Evolutionary conservation across 2,113 vertebrate genomes (phyloP), one percentile per base, ranked within the genome.

Genomic region (Erythrocercus mccallii): DNA sequence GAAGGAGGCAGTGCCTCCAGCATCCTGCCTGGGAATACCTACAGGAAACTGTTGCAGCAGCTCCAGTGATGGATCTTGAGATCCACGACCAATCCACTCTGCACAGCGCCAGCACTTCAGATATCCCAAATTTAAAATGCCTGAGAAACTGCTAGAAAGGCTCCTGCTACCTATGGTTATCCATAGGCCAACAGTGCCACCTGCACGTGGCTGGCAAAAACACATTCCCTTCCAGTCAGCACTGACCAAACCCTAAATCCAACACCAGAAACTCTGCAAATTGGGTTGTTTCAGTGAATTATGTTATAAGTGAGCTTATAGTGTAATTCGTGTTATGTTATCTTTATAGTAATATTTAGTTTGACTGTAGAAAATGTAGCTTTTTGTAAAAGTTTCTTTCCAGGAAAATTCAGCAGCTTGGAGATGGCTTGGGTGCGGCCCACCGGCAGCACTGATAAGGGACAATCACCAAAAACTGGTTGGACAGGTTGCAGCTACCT

Each of bases 61-160:
- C 53, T 71, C 9, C 33, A 33, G n/a, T 1, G 20, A 37, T 22
- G 53, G 35, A 16, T 8, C 65, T 3, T 4, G 13, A 27, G 42
- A 80, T 50, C 16, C 79, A 69, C 50, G 58, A 86, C 11, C 84
- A 74, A 20, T 1, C 47, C 31, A 21, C 3, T 4, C 15, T 45
- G 50, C 50, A 54, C 12, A 12, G 51, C 3, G 3, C 16, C 78
- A 70, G 54, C 19, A 19, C 44, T 58, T 47, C 74, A 71, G 74
- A 47, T 1, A 73, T 0, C 38, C 58, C 17, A 3, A 30, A 51
- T 44, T 57, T 56, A 23, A 88, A 88, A 93, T 9, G 27, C 18
- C 83, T 45, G 53, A 91, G 86, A 97, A 96, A 69, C 80, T 83
- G 56, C 81, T 95, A 88, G 87, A 94, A 96, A 94, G 65, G 11